Percentiles rank a stretch among this genome's conserved stretches.
Evolutionary conservation across 2,113 vertebrate species (phyloP).

Genomic region (Odocoileus hemionus): DNA sequence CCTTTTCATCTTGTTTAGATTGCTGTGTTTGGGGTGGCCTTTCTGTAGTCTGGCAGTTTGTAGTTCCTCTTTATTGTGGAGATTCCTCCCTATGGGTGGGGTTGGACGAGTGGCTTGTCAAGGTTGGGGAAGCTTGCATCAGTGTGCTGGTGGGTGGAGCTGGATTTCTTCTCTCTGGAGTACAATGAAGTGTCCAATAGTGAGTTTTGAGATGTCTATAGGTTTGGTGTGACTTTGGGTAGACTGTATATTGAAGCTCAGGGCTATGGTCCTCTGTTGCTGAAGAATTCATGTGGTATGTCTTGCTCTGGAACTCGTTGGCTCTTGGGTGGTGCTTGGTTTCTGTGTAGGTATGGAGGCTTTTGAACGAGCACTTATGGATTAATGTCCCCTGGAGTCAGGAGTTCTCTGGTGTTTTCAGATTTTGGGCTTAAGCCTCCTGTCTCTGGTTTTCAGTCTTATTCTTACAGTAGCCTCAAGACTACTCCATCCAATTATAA

Average conservation of each 20-base stretch:
- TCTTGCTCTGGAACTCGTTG: neutral
- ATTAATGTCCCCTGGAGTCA: neutral
- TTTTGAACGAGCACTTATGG: neutral
- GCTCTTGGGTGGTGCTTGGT: neutral
- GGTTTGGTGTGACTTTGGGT: neutral
- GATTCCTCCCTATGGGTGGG: neutral
- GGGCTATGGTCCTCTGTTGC: neutral
- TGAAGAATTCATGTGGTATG: neutral
- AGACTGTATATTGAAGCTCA: neutral
- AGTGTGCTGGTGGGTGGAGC: neutral
- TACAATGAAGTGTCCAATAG: neutral
- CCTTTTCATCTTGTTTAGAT: neutral
- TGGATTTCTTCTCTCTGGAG: neutral
- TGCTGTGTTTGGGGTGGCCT: neutral
- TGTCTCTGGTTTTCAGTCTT: neutral
- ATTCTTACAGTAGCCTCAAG: no score
- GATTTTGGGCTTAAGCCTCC: neutral
- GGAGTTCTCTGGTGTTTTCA: neutral
- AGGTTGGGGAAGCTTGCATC: neutral
- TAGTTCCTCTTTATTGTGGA: neutral
- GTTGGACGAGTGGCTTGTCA: neutral
- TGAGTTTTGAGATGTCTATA: neutral
- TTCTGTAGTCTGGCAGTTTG: neutral
- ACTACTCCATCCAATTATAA: no score
- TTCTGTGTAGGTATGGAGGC: neutral